Base-by-base conservation (phyloP, 2,888 invertebrate genomes). In the Ophioninae sp. region DNA sequence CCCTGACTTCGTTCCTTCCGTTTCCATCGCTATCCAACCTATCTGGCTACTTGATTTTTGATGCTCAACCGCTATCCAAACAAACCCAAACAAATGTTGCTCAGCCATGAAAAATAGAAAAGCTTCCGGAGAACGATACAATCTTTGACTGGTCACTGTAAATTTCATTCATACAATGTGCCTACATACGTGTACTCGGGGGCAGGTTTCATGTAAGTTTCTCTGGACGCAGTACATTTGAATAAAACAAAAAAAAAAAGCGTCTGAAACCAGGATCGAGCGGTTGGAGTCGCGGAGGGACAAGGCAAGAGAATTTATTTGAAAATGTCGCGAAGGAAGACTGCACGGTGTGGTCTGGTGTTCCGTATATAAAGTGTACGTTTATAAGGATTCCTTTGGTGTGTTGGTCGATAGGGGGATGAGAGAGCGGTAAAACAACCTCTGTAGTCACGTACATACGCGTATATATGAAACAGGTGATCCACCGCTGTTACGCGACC, bases 401-500 rank as follows among this genome's bases (percentile, higher is more conserved):
- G 8, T 39, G 37, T 58, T 20, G 20, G 64, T 37, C 44, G 59
- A 65, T 13, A 51, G 64, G 59, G 67, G 51, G 67, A 65, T 71
- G 51, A 37, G 77, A 69, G 81, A 64, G 71, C 69, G 74, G 44
- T 56, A 67, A 39, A 72, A 71, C 72, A 61, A 63, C 65, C 71
- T 67, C 65, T 76, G 77, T 81, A 76, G 81, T 72, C 76, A 72
- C 67, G 72, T 77, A 72, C 65, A 44, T 81, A 72, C 65, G 71
- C 59, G 69, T 75, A 41, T 37, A 51, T 69, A 76, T 76, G 75
- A 76, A 81, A 81, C 81, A 81, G 81, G 81, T 81, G 75, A 81
- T 75, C 81, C 81, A 81, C 81, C 72, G 85, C 81, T 79, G 81
- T 78, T 82, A 78, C 82, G 73, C 85, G 75, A 78, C 79, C 68